phyloP scores from a whole-genome alignment of 2,797 vertebrate species.

The Tokudaia muenninki region DNA sequence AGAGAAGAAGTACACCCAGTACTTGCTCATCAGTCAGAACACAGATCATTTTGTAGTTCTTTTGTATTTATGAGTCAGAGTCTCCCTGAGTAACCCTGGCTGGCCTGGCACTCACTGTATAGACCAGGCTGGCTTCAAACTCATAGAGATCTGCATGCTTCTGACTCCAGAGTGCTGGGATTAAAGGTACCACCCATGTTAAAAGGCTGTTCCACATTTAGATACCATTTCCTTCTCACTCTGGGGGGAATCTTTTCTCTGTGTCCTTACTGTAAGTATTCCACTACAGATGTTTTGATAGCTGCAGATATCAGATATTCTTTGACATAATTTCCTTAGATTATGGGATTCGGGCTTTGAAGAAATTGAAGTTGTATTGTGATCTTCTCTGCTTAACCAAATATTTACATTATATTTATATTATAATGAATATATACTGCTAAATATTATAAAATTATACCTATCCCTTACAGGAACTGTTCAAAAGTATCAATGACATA shows the following conservation, averaged over 20 bases:
- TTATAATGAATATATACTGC: neutral
- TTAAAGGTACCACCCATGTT: neutral
- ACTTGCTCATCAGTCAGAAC: neutral
- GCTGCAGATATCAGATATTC: neutral
- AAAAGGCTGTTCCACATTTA: neutral
- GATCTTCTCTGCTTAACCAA: neutral
- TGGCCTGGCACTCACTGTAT: neutral
- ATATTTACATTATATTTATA: neutral
- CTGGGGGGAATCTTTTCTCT: neutral
- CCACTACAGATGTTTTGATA: neutral
- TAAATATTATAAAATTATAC: neutral
- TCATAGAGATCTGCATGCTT: neutral
- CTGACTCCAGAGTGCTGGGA: neutral
- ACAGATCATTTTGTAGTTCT: neutral
- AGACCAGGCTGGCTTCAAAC: neutral
- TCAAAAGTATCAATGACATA: neutral
- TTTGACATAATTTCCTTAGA: neutral
- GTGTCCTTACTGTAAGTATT: neutral
- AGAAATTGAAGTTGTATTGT: neutral
- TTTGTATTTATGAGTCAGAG: neutral
- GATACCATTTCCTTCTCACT: neutral
- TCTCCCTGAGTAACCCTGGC: neutral
- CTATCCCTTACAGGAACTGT: neutral
- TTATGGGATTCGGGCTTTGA: neutral
- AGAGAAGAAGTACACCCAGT: neutral